A percentile compares a stretch with the other conserved stretches of the same genome.
Conservation (phyloP, 1,140 invertebrate genomes). For the Drosophila lacteicornis region DNA sequence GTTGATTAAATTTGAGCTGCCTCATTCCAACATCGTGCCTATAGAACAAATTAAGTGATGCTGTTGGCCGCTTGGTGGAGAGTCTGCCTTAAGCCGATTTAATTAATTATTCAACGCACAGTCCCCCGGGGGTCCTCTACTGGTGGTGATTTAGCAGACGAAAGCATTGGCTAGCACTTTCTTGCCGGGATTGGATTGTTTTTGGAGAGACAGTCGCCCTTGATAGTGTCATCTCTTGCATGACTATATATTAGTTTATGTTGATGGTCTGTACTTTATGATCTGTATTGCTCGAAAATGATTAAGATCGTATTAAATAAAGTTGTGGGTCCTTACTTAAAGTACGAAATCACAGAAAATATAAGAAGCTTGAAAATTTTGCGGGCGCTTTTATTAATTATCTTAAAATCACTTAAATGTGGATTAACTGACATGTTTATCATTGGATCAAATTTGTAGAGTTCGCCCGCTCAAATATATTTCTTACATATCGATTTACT, state of each 20-base stretch:
- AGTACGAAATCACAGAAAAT: too few species aligned
- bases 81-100: constrained; percentile 47
- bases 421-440: too few species aligned
- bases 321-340: neutral
- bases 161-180: constrained; percentile 49
- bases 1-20: constrained; percentile 67
- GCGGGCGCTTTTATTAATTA: too few species aligned
- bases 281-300: constrained; percentile 25
- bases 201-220: constrained; percentile 7
- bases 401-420: too few species aligned
- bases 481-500: too few species aligned
- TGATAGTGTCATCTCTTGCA: constrained; percentile 24
- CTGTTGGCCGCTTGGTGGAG: constrained; percentile 3
- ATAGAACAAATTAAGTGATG: constrained; percentile 61
- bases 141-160: constrained; percentile 57
- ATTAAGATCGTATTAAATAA: constrained; percentile 10
- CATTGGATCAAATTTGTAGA: too few species aligned
- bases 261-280: constrained; percentile 20
- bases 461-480: too few species aligned
- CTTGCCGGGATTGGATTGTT: neutral
- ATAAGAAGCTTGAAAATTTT: too few species aligned
- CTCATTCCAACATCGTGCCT: constrained; percentile 24
- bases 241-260: constrained; percentile 37
- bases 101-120: constrained; percentile 75
- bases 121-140: constrained; percentile 13